These are phyloP conservation scores for Apis florea DNA, from an alignment of 1,140 invertebrate genomes.

Conservation along the genomic window DNA sequence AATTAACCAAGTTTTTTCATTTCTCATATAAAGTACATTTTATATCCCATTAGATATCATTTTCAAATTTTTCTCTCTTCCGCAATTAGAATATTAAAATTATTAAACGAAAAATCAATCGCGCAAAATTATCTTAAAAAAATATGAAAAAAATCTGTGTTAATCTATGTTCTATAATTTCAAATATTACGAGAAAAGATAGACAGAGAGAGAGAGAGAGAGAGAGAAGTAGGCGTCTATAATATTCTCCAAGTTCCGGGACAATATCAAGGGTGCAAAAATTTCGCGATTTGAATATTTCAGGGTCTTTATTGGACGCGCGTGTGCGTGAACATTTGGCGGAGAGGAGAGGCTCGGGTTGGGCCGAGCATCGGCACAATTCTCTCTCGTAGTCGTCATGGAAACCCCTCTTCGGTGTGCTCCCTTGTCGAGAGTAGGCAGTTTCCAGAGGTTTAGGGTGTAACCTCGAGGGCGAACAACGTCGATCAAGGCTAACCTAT, in stretches of 20 bases:
- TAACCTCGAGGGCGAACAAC: conserved; percentile 35
- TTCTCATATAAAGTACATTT: neutral
- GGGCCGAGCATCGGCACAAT: conserved; percentile 33
- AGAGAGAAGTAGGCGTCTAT: neutral
- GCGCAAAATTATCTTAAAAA: too few species aligned
- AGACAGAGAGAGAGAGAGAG: neutral
- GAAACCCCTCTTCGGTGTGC: conserved; percentile 65
- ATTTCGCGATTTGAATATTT: conserved; percentile 27
- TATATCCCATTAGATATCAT: too few species aligned
- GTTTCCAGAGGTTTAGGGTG: conserved; percentile 51
- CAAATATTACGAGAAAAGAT: too few species aligned
- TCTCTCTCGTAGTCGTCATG: conserved; percentile 66
- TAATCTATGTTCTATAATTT: too few species aligned
- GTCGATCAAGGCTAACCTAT: conserved; percentile 37
- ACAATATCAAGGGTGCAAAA: neutral
- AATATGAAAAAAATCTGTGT: too few species aligned
- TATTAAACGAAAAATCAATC: neutral
- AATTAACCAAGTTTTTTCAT: too few species aligned
- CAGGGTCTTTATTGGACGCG: neutral
- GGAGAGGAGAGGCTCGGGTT: conserved; percentile 33
- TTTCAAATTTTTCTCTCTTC: neutral
- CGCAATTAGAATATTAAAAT: neutral
- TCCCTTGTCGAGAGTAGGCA: conserved; percentile 56
- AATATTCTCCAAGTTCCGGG: neutral
- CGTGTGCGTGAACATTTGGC: conserved; percentile 16